Evolutionary conservation across 2,888 invertebrate species (phyloP).

Genomic region (Chalcis sispes): DNA sequence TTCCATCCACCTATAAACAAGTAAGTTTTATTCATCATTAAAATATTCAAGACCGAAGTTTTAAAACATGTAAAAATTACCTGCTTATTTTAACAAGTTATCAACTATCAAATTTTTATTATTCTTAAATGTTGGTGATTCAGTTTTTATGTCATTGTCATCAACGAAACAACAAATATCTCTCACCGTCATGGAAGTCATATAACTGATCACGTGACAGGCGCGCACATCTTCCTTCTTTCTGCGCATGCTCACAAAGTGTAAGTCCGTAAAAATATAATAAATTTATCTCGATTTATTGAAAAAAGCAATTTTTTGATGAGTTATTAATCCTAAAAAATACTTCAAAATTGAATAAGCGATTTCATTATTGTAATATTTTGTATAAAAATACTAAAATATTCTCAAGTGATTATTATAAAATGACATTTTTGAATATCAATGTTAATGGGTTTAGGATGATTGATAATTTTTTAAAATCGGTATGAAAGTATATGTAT

Average conservation of each 20-base stretch:
- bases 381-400: too few relatives aligned
- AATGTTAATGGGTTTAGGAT: too few relatives aligned
- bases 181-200: conserved; percentile 55
- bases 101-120: not conserved
- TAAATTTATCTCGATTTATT: too few relatives aligned
- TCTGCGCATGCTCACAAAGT: conserved; percentile 39
- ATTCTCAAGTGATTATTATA: too few relatives aligned
- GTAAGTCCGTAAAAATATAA: not conserved
- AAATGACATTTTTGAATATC: too few relatives aligned
- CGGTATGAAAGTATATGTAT: too few relatives aligned
- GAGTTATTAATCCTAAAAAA: too few relatives aligned
- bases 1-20: conserved; percentile 2
- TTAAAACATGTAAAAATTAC: not conserved
- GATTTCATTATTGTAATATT: too few relatives aligned
- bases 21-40: not conserved
- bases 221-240: conserved; percentile 41
- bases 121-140: conserved; percentile 26
- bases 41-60: not conserved
- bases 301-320: too few relatives aligned
- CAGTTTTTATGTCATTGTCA: conserved; percentile 52
- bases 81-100: not conserved
- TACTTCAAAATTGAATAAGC: too few relatives aligned
- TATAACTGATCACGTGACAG: conserved; percentile 57
- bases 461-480: too few relatives aligned
- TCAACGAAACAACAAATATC: conserved; percentile 53